Conservation (phyloP, 2,113 vertebrate species). For the Acanthisitta chloris region DNA sequence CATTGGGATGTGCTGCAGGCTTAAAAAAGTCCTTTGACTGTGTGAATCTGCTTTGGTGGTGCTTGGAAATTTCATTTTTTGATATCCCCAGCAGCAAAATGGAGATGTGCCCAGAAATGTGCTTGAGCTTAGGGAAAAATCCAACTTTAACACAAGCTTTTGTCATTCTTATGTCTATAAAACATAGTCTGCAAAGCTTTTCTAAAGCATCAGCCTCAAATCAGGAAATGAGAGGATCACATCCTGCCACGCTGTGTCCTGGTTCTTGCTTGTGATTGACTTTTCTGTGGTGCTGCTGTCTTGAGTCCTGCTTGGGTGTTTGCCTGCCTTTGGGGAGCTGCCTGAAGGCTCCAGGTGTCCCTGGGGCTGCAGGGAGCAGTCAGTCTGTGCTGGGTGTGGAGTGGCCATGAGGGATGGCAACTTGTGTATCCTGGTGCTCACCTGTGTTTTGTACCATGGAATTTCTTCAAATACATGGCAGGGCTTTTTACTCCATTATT, state of each 20-base stretch:
- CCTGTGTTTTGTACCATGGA: neutral
- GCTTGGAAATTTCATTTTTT: neutral
- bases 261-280: neutral
- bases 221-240: neutral
- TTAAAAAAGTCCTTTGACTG: neutral
- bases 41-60: neutral
- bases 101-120: neutral
- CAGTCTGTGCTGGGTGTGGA: too few species aligned
- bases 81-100: neutral
- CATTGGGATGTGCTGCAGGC: neutral
- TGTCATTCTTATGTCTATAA: neutral
- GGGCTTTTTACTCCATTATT: neutral
- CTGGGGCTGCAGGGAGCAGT: neutral
- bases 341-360: fast-evolving
- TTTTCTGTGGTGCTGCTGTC: neutral
- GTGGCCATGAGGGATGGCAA: fast-evolving
- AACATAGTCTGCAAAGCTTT: neutral
- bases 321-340: neutral
- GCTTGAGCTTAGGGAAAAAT: neutral
- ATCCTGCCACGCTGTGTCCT: neutral
- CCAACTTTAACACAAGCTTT: neutral
- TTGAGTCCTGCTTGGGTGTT: neutral
- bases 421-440: fast-evolving
- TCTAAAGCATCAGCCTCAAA: neutral
- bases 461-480: neutral